phyloP scores from a whole-genome alignment of 1,140 invertebrate species.

The Penaeus indicus region DNA sequence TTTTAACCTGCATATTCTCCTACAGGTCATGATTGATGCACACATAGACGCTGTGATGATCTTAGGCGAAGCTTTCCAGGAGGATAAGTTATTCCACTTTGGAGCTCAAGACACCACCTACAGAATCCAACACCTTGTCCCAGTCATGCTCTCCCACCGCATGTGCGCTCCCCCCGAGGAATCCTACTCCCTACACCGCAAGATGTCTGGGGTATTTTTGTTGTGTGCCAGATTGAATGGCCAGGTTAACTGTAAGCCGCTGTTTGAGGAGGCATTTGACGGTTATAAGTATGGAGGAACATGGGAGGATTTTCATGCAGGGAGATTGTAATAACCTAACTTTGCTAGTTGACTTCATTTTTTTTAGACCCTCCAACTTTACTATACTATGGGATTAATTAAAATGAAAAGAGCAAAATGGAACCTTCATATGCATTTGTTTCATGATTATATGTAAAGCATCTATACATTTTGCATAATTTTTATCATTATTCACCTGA shows the following conservation, averaged over 20 bases:
- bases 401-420: too few relatives aligned
- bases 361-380: background rate
- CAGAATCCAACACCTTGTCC: conserved; percentile 84
- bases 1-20: conserved; percentile 52
- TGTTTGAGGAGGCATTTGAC: conserved; percentile 83
- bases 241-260: conserved; percentile 85
- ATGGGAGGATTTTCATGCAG: conserved; percentile 54
- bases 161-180: conserved; percentile 98
- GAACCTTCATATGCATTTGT: too few relatives aligned
- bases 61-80: conserved; percentile 90
- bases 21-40: conserved; percentile 90
- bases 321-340: conserved; percentile 1
- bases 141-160: conserved; percentile 93
- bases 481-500: too few relatives aligned
- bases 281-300: conserved; percentile 64
- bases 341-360: background rate
- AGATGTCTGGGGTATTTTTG: conserved; percentile 97
- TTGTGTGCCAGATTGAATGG: conserved; percentile 92
- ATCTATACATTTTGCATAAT: too few relatives aligned
- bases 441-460: too few relatives aligned
- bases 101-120: conserved; percentile 83
- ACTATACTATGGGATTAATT: too few relatives aligned
- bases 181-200: conserved; percentile 97
- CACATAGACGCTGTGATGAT: conserved; percentile 97
- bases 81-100: conserved; percentile 87